phyloP scores from a whole-genome alignment of 2,797 vertebrate genomes.

The Myotis vivesi region DNA sequence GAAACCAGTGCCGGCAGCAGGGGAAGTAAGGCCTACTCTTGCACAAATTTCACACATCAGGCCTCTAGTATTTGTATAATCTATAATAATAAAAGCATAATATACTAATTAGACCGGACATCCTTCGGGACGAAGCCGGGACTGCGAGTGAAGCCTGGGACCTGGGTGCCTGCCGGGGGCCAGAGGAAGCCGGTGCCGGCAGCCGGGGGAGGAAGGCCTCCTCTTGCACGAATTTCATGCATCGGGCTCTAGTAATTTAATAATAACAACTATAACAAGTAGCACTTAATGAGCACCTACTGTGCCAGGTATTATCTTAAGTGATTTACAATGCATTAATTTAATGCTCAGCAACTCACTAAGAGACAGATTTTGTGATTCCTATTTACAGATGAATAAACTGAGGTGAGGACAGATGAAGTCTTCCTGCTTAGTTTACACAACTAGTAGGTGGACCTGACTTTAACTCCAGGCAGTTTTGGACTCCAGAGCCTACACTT shows the following conservation, averaged over 20 bases:
- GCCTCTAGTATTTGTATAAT: neutral
- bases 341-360: neutral
- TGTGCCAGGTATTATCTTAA: neutral
- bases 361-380: neutral
- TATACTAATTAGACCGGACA: too few species aligned
- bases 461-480: neutral
- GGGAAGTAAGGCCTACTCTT: too few species aligned
- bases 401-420: neutral
- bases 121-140: too few species aligned
- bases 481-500: neutral
- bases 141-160: too few species aligned
- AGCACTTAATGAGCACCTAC: neutral
- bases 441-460: neutral
- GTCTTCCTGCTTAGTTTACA: neutral
- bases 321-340: neutral
- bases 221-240: too few species aligned
- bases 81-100: too few species aligned
- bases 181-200: too few species aligned
- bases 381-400: slow-evolving; percentile 32
- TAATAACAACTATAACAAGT: neutral
- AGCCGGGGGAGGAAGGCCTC: too few species aligned
- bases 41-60: too few species aligned
- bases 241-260: neutral
- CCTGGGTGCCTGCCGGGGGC: too few species aligned
- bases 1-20: too few species aligned